These are phyloP conservation scores for Halcyon senegalensis DNA, from an alignment of 2,113 vertebrate genomes.

Conservation along the genomic window DNA sequence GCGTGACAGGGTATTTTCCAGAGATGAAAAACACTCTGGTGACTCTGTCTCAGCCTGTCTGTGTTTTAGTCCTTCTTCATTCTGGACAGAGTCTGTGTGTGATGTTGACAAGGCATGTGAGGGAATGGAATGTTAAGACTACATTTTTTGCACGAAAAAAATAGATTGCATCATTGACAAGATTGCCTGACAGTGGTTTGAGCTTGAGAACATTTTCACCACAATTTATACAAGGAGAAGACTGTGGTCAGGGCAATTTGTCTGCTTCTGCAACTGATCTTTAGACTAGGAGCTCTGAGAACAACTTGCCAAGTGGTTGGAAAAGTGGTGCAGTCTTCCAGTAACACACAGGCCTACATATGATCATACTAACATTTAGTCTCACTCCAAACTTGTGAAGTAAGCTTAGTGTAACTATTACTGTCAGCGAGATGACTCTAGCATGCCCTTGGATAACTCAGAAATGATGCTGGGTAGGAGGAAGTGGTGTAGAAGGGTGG, in stretches of 20 bases:
- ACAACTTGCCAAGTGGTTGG: background rate
- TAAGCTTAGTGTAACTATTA: background rate
- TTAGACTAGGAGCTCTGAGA: background rate
- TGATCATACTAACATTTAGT: background rate
- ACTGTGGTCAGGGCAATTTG: background rate
- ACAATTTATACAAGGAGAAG: background rate
- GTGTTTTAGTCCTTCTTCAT: background rate
- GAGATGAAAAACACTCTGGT: background rate
- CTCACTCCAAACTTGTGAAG: background rate
- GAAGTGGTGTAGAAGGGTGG: background rate
- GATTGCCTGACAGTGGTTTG: background rate
- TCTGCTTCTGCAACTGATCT: background rate
- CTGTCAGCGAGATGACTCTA: background rate
- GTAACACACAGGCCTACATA: background rate
- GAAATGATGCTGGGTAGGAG: background rate
- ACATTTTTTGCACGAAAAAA: background rate
- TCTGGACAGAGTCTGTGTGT: background rate
- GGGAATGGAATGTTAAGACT: background rate
- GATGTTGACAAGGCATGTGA: background rate
- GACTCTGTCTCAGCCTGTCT: rapidly evolving
- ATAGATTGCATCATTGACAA: background rate
- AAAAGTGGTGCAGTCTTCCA: background rate
- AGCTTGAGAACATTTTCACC: background rate
- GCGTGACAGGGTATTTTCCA: background rate
- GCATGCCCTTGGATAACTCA: background rate